Evolutionary conservation across 2,797 vertebrate species (phyloP).

Genomic region (Caiman crocodilus): DNA sequence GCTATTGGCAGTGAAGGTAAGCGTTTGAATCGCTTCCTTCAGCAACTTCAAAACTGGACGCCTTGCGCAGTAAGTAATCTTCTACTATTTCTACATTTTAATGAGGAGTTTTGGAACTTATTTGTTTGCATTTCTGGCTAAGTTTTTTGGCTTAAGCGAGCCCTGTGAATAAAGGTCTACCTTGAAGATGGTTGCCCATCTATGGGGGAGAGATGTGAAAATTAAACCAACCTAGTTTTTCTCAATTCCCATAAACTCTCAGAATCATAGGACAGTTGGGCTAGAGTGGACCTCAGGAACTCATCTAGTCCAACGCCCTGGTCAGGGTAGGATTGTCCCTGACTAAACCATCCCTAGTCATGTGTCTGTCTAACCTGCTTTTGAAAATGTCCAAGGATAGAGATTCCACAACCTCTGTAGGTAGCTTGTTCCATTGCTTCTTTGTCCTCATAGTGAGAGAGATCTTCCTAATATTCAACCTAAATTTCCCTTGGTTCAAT

Average conservation of each 20-base stretch:
- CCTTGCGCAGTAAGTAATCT: conserved; percentile 51
- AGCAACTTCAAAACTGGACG: not conserved
- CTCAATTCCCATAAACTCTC: not conserved
- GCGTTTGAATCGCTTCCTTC: not conserved
- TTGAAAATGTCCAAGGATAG: too few relatives aligned
- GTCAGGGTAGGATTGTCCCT: too few relatives aligned
- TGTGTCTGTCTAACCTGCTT: too few relatives aligned
- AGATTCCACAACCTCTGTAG: too few relatives aligned
- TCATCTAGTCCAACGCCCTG: too few relatives aligned
- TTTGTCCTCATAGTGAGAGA: too few relatives aligned
- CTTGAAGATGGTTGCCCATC: not conserved
- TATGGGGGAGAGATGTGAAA: not conserved
- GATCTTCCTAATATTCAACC: too few relatives aligned
- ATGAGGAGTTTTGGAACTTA: not conserved
- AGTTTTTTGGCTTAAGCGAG: not conserved
- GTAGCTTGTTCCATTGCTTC: too few relatives aligned
- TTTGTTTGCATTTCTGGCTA: not conserved
- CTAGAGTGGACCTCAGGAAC: too few relatives aligned
- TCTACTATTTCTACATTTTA: not conserved
- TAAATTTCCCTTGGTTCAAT: too few relatives aligned
- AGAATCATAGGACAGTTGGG: too few relatives aligned
- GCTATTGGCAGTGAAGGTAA: not conserved
- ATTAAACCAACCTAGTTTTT: not conserved
- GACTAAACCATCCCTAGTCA: too few relatives aligned
- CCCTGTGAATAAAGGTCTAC: not conserved